These are phyloP conservation scores for Maccullochella peelii DNA, from an alignment of 2,113 vertebrate genomes.

Conservation along the genomic window DNA sequence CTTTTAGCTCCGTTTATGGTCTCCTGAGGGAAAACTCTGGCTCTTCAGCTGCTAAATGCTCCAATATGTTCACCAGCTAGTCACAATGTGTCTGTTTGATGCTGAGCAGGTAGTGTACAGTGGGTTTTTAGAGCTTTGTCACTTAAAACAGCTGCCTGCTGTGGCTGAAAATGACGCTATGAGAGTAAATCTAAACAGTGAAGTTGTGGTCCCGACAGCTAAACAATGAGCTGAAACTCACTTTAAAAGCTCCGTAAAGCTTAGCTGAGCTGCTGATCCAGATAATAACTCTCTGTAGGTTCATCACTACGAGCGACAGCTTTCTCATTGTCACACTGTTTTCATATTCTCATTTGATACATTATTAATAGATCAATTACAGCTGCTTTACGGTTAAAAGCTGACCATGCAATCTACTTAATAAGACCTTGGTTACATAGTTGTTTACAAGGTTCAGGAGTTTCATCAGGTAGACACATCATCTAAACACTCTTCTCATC, in stretches of 20 bases:
- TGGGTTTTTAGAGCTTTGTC: neutral
- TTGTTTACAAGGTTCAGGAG: neutral
- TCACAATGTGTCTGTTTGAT: too few relatives aligned
- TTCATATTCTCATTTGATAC: neutral
- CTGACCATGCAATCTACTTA: neutral
- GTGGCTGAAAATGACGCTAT: neutral
- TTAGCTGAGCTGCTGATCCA: neutral
- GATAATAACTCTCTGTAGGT: neutral
- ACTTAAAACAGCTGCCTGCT: neutral
- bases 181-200: neutral
- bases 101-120: too few relatives aligned
- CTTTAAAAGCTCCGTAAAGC: neutral
- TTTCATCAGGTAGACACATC: neutral
- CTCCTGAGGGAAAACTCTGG: neutral
- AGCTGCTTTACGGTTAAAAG: neutral
- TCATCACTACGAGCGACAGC: neutral
- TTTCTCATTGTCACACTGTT: neutral
- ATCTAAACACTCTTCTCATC: constrained; percentile 15
- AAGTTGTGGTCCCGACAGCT: neutral
- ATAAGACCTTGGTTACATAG: neutral
- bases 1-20: neutral
- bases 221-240: neutral
- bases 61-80: too few relatives aligned
- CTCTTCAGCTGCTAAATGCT: neutral
- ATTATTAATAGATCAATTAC: neutral